Evolutionary conservation across 1,140 invertebrate genomes (phyloP), one percentile per base, ranked within the genome.

Genomic region (Tetramorium alpestre): DNA sequence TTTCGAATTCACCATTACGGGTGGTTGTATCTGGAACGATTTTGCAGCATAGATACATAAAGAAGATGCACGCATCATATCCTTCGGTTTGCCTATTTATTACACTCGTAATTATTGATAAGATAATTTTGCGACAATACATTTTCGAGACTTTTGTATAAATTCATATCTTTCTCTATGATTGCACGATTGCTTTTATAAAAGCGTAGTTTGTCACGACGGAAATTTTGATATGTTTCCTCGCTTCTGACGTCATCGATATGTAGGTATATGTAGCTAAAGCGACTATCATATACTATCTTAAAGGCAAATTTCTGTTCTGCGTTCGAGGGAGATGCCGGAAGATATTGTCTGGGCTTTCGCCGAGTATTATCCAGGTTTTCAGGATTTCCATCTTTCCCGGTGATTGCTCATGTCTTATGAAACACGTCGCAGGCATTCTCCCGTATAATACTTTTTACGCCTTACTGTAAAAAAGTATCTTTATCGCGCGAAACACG

Each of bases 331-430:
- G 7, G 13, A 73, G 54, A 82, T 60, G 54, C 54, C n/a, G 69
- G 38, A 84, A 84, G 54, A 75, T 84, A 84, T 84, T 72, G 80
- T 75, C n/a, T 47, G 54, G 13, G 41, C 38, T 72, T 47, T 58
- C 18, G 22, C 51, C 18, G 11, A 60, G 25, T 75, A 75, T 84
- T 41, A 60, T 60, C 44, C n/a, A 28, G 22, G 62, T 69, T 80
- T 80, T 69, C 67, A 75, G 28, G 28, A 84, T 75, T 84, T 84
- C n/a, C 69, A 82, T 82, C 51, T 58, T 58, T 73, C 22, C 13
- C 25, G 44, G 54, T 60, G 80, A 84, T 84, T 60, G 80, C 80
- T 73, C 44, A 70, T 44, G 70, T 33, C 49, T 81, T 70, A 81
- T 60, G 56, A 75, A 84, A 75, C 69, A 62, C 69, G 51, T 47